A percentile compares a stretch with the other conserved stretches of the same genome.
Conservation (phyloP, 2,113 vertebrate species). For the Amphiprion ocellaris region DNA sequence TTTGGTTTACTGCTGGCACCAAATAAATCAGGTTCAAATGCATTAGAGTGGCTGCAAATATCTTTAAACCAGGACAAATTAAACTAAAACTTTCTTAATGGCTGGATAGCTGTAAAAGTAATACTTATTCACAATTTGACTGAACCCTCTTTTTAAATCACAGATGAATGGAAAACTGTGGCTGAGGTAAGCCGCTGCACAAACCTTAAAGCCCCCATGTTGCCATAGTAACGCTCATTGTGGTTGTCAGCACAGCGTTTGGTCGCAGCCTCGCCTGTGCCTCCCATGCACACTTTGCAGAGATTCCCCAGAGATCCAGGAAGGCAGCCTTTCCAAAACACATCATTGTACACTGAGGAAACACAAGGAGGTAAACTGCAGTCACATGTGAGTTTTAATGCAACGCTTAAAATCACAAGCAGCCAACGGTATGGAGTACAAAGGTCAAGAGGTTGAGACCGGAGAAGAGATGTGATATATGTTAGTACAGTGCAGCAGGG, state of each 20-base stretch:
- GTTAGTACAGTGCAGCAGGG: not conserved
- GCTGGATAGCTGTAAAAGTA: no score
- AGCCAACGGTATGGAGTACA: not conserved
- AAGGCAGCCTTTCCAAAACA: slow-evolving; percentile 94
- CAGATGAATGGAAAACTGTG: not conserved
- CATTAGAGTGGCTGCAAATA: not conserved
- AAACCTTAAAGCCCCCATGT: slow-evolving; percentile 91
- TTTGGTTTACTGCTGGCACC: not conserved
- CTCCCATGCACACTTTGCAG: slow-evolving; percentile 93
- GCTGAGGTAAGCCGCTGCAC: slow-evolving; percentile 11
- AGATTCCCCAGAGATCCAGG: slow-evolving; percentile 88
- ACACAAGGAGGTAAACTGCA: slow-evolving; percentile 7
- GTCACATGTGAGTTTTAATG: not conserved
- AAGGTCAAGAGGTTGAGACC: slow-evolving; percentile 1
- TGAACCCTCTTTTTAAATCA: not conserved
- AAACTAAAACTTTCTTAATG: not conserved
- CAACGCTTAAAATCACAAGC: slow-evolving; percentile 8
- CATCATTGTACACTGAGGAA: slow-evolving; percentile 84
- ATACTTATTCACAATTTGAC: not conserved
- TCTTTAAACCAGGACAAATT: not conserved
- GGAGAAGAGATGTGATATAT: not conserved
- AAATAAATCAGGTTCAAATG: not conserved
- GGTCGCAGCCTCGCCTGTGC: slow-evolving; percentile 83
- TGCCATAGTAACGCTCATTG: slow-evolving; percentile 92
- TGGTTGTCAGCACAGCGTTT: slow-evolving; percentile 90